Evolutionary conservation across 2,888 invertebrate species (phyloP).

Genomic region (Pachycephus smyrnensis): DNA sequence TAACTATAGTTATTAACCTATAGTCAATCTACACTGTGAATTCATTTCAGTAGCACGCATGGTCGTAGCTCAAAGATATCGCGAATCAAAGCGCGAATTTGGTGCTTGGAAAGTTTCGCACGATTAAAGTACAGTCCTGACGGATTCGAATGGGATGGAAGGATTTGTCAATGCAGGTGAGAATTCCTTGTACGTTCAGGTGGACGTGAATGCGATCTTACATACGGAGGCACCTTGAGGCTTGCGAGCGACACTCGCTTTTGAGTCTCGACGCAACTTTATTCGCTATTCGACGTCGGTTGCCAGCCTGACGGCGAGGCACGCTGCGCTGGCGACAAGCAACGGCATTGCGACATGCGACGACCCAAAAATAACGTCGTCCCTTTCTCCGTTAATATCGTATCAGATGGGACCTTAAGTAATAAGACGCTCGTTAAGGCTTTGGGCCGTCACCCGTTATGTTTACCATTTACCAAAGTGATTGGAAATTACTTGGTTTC

Average conservation of each 20-base stretch:
- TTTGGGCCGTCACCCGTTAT: conserved; percentile 8
- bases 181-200: neutral
- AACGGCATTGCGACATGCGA: conserved; percentile 23
- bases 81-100: neutral
- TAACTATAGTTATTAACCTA: neutral
- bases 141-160: neutral
- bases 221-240: neutral
- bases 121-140: neutral
- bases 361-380: conserved; percentile 22
- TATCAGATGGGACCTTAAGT: conserved; percentile 1
- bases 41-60: neutral
- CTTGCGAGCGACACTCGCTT: neutral
- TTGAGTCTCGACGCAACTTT: neutral
- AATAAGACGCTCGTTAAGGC: conserved; percentile 1
- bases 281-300: conserved; percentile 4
- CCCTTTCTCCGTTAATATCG: conserved; percentile 10
- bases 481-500: conserved; percentile 21
- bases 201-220: neutral
- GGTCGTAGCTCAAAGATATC: neutral
- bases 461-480: conserved; percentile 5
- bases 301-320: conserved; percentile 13
- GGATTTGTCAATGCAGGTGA: neutral
- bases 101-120: neutral
- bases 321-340: conserved; percentile 9
- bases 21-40: neutral